Evolutionary conservation across 2,888 invertebrate genomes (phyloP).

Genomic region (Leucozona laternaria): DNA sequence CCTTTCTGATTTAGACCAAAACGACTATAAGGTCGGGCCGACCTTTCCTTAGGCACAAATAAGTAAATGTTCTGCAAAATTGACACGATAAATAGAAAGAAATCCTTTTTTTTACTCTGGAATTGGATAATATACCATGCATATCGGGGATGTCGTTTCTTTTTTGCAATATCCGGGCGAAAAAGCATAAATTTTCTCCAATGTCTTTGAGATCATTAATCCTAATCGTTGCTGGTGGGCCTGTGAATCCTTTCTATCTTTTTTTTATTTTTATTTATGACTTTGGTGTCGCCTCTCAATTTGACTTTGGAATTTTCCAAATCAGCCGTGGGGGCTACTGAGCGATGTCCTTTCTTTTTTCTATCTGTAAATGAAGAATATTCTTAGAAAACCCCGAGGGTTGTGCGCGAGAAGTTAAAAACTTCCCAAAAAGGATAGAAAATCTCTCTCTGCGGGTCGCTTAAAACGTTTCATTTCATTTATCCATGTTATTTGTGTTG

Average conservation of each 20-base stretch:
- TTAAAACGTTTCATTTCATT: constrained; percentile 58
- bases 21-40: constrained; percentile 4
- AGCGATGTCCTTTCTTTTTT: constrained; percentile 38
- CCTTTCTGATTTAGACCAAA: constrained; percentile 26
- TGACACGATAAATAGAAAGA: constrained; percentile 71
- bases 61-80: constrained; percentile 75
- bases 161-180: constrained; percentile 9
- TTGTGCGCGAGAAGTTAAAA: constrained; percentile 27
- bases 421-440: constrained; percentile 36
- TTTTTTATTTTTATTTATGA: constrained; percentile 68
- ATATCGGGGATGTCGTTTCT: constrained; percentile 40
- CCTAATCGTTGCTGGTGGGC: constrained; percentile 73
- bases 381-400: constrained; percentile 43
- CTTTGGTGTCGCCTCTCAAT: constrained; percentile 75
- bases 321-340: constrained; percentile 33
- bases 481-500: constrained; percentile 18
- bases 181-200: constrained; percentile 59
- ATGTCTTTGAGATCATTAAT: constrained; percentile 75
- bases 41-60: constrained; percentile 68
- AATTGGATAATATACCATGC: constrained; percentile 9
- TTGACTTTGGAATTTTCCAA: constrained; percentile 66
- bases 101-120: constrained; percentile 41
- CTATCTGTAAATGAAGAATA: not conserved
- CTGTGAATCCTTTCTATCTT: constrained; percentile 54
- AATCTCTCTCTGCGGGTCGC: constrained; percentile 62